phyloP scores from a whole-genome alignment of 1,140 invertebrate genomes.

The Dufourea novaeangliae region DNA sequence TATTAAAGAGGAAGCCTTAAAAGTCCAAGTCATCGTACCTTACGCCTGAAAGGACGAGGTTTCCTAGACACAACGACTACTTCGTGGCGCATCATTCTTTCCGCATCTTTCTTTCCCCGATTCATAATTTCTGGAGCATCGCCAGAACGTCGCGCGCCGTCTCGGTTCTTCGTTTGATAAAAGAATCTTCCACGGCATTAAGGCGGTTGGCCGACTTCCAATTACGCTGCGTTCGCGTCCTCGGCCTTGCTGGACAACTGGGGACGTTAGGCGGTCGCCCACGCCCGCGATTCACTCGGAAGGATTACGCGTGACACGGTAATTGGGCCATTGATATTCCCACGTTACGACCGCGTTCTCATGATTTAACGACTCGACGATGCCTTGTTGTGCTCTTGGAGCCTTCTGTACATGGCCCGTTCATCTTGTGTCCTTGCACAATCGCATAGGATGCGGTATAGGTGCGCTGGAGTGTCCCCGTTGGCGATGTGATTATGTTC shows the following conservation, averaged over 20 bases:
- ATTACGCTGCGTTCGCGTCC: slow-evolving; percentile 26
- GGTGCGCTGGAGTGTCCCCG: no score
- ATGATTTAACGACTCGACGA: not conserved
- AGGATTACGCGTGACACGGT: not conserved
- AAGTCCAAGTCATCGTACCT: slow-evolving; percentile 37
- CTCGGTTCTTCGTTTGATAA: slow-evolving; percentile 32
- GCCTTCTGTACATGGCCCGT: not conserved
- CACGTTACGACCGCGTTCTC: not conserved
- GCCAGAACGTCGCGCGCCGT: slow-evolving; percentile 34
- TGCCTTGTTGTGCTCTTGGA: not conserved
- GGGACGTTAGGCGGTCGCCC: slow-evolving; percentile 14
- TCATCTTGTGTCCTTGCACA: no score
- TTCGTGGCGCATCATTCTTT: slow-evolving; percentile 36
- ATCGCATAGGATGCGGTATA: no score
- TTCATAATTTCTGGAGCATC: slow-evolving; percentile 58
- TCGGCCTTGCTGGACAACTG: slow-evolving; percentile 23
- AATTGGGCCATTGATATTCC: not conserved
- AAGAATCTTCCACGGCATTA: slow-evolving; percentile 41
- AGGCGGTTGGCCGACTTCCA: slow-evolving; percentile 35
- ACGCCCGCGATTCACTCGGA: not conserved
- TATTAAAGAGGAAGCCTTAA: slow-evolving; percentile 40
- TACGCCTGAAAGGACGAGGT: no score
- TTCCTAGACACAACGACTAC: no score
- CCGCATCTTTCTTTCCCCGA: slow-evolving; percentile 29
- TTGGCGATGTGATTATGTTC: not conserved